Percentiles rank a stretch among this genome's conserved stretches.
These are phyloP conservation scores for Drosophila asahinai DNA, from an alignment of 1,140 invertebrate genomes.

Conservation along the genomic window DNA sequence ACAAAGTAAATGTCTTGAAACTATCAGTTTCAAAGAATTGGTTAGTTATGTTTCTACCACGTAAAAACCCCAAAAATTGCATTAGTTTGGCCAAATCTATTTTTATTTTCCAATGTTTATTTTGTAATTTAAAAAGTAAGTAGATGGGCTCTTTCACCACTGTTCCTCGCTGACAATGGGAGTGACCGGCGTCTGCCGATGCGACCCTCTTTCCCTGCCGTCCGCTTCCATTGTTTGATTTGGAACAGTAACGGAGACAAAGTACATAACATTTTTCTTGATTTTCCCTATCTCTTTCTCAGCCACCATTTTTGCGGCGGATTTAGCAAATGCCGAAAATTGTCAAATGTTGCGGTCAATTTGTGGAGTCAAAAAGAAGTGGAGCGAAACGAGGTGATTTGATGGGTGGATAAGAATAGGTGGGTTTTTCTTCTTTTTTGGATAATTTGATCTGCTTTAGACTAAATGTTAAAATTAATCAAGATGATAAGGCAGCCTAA, in stretches of 20 bases:
- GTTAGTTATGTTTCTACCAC: no score
- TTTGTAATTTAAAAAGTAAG: no score
- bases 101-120: no score
- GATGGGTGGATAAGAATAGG: neutral
- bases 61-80: no score
- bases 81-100: no score
- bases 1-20: no score
- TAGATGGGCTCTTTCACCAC: conserved; percentile 6
- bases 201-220: conserved; percentile 14
- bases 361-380: conserved; percentile 48
- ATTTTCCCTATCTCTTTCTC: conserved; percentile 48
- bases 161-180: conserved; percentile 24
- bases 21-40: no score
- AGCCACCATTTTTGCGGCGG: conserved; percentile 28
- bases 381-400: conserved; percentile 29
- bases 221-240: conserved; percentile 60
- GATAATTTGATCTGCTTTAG: neutral
- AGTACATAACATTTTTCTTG: conserved; percentile 80
- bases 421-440: neutral
- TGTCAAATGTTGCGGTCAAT: conserved; percentile 75
- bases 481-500: neutral
- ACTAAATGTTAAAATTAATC: neutral
- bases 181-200: conserved; percentile 36
- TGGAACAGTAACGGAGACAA: conserved; percentile 73
- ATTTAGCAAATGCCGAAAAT: conserved; percentile 70